phyloP scores from a whole-genome alignment of 2,888 invertebrate species.

The Volucella inflata region DNA sequence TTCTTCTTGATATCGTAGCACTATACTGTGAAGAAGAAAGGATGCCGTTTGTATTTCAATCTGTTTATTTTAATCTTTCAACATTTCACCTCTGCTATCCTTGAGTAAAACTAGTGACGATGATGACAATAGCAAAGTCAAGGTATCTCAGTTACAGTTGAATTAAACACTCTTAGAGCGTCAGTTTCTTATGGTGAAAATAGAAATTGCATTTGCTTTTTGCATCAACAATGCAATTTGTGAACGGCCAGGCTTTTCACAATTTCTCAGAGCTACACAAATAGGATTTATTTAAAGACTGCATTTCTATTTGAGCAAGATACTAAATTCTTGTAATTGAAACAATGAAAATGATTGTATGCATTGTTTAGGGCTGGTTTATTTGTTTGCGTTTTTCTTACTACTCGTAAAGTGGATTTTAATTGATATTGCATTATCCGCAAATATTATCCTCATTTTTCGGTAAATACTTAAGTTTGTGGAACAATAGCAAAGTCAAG shows the following conservation, averaged over 20 bases:
- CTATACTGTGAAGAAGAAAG: constrained; percentile 31
- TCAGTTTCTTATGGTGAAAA: constrained; percentile 18
- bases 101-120: constrained; percentile 50
- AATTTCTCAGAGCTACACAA: constrained; percentile 7
- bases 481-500: constrained; percentile 24
- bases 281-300: too few relatives aligned
- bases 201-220: constrained; percentile 22
- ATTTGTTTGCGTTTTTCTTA: too few relatives aligned
- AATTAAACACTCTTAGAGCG: constrained; percentile 3
- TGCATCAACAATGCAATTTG: constrained; percentile 18
- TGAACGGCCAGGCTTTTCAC: neutral
- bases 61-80: constrained; percentile 27
- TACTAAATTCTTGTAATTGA: too few relatives aligned
- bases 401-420: too few relatives aligned
- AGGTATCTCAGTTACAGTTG: neutral
- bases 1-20: too few relatives aligned
- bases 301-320: too few relatives aligned
- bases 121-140: constrained; percentile 27
- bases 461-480: too few relatives aligned
- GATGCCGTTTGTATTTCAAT: constrained; percentile 46
- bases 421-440: too few relatives aligned
- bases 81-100: constrained; percentile 60
- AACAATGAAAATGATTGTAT: too few relatives aligned
- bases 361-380: too few relatives aligned
- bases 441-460: too few relatives aligned